These are phyloP conservation scores for Xestia ashworthii DNA, from an alignment of 2,888 invertebrate genomes.

Conservation along the genomic window DNA sequence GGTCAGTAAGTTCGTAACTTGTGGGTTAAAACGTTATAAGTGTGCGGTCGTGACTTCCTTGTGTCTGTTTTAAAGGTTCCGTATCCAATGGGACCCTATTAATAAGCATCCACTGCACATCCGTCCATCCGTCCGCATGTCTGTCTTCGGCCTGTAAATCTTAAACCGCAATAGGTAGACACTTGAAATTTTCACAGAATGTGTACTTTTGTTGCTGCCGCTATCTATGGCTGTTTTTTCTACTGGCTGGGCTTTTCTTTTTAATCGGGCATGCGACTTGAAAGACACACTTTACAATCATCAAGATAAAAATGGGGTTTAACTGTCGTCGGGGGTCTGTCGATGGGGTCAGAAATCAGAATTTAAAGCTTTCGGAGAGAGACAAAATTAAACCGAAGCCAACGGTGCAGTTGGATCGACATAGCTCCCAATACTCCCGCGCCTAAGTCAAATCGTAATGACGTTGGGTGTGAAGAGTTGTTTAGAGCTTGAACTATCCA, in stretches of 20 bases:
- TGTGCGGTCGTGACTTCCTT: background rate
- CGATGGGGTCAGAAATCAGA: background rate
- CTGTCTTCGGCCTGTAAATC: too few relatives aligned
- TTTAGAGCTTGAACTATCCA: background rate
- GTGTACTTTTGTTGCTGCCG: too few relatives aligned
- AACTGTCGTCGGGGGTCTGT: background rate
- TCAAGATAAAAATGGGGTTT: background rate
- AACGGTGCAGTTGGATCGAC: background rate
- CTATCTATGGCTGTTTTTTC: too few relatives aligned
- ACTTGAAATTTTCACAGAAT: too few relatives aligned
- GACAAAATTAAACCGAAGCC: background rate
- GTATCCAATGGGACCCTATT: too few relatives aligned
- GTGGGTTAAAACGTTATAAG: background rate
- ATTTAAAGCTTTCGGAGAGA: background rate
- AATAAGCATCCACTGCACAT: too few relatives aligned
- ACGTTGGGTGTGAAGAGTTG: background rate
- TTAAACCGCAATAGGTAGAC: too few relatives aligned
- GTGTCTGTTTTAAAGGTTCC: too few relatives aligned
- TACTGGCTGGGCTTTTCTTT: too few relatives aligned
- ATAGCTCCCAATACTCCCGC: background rate
- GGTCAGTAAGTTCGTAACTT: conserved; percentile 5
- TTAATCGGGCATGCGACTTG: too few relatives aligned
- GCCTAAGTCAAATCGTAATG: background rate
- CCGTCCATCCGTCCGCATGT: too few relatives aligned
- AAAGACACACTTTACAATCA: too few relatives aligned